Base-by-base conservation (phyloP, 2,113 vertebrate genomes). In the Motacilla alba region DNA sequence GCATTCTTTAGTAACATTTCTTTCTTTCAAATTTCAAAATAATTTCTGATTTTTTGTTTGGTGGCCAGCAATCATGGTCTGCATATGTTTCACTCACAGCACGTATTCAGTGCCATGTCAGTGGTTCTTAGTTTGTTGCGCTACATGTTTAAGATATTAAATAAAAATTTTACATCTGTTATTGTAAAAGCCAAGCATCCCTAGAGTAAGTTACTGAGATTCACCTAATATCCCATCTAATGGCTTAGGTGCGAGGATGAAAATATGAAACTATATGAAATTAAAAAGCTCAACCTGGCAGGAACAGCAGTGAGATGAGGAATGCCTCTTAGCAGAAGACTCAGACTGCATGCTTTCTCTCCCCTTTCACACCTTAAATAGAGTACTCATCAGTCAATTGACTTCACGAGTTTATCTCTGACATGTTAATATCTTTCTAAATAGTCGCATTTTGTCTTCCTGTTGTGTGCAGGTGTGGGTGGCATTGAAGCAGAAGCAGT, bases 401-500 rank as follows among this genome's bases (percentile, higher is more conserved):
- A 55, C 18, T 68, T 76, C 16, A 15, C 17, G 3, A 16, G 16
- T 82, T 87, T 75, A 11, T 87, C 23, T 75, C 14, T 78, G 75
- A 28, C 3, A 6, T 0, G 0, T 46, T 55, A 26, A 12, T 77
- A 3, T 72, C 6, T 93, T 74, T 62, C n/a, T 50, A 52, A 63
- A 13, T 55, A 47, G 43, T 28, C 2, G 3, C 10, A 11, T 22
- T 82, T 21, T 88, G 5, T 81, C 10, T 17, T 91, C 6, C 55
- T 85, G 15, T 89, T 87, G 20, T 10, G 0, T 87, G 21, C 95
- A 99, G 99, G 99, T 89, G 99, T 99, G 5, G 99, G 99, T 46
- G 99, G 99, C 17, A 99, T 99, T 52, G 99, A 99, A 96, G 99
- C 99, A 5, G 99, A 99, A 95, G 99, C 99, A 1, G 99, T 99